Evolutionary conservation across 2,888 invertebrate genomes (phyloP).

Genomic region (Ypsolopha sequella): DNA sequence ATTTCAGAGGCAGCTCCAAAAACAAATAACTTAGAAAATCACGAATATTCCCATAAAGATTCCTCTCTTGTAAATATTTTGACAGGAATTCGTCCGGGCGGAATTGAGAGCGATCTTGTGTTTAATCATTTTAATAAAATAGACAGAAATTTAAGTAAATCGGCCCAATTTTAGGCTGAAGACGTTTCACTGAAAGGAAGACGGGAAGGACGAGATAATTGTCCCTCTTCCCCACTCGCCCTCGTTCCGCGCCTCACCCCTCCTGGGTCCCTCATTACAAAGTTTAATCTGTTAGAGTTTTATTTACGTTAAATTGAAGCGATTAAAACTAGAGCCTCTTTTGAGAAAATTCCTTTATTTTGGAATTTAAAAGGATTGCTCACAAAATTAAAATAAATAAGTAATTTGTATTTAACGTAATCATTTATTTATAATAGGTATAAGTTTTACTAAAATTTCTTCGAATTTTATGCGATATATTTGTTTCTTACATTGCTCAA

Average conservation of each 20-base stretch:
- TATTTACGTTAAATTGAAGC: conserved; percentile 58
- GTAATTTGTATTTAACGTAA: too few relatives aligned
- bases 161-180: not conserved
- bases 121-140: conserved; percentile 1
- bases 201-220: conserved; percentile 65
- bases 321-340: conserved; percentile 44
- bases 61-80: not conserved
- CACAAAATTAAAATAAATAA: too few relatives aligned
- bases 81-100: not conserved
- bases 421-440: too few relatives aligned
- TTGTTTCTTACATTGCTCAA: too few relatives aligned
- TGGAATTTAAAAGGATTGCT: not conserved
- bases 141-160: not conserved
- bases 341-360: conserved; percentile 26
- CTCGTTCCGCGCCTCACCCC: conserved; percentile 15
- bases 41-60: not conserved
- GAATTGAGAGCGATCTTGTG: too few relatives aligned
- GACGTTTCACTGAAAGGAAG: conserved; percentile 27
- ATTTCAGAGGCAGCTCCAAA: too few relatives aligned
- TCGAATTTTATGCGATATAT: too few relatives aligned
- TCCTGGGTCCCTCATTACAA: conserved; percentile 39
- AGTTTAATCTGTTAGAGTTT: conserved; percentile 67
- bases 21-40: too few relatives aligned
- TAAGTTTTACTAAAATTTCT: too few relatives aligned
- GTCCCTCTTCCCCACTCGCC: conserved; percentile 25